phyloP scores from a whole-genome alignment of 2,113 vertebrate genomes.

The Rhabdomys dilectus region DNA sequence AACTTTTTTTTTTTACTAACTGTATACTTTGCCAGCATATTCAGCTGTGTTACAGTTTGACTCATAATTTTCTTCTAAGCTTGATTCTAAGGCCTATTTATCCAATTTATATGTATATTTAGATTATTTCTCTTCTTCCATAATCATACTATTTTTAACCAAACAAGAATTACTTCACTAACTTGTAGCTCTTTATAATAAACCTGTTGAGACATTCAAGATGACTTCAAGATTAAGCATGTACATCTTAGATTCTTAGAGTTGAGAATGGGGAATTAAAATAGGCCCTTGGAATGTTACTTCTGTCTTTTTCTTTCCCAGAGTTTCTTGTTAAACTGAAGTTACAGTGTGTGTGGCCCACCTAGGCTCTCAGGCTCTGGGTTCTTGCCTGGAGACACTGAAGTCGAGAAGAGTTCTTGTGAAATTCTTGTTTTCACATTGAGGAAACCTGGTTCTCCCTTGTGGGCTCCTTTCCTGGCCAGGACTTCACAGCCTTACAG shows the following conservation, averaged over 20 bases:
- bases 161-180: slow-evolving; percentile 27
- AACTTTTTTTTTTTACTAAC: background rate
- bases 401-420: background rate
- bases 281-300: background rate
- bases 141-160: slow-evolving; percentile 34
- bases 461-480: background rate
- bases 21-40: background rate
- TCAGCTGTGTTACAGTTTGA: background rate
- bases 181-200: slow-evolving; percentile 29
- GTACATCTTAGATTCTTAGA: slow-evolving; percentile 7
- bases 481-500: background rate
- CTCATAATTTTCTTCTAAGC: slow-evolving; percentile 37
- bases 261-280: slow-evolving; percentile 4
- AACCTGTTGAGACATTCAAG: background rate
- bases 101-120: slow-evolving; percentile 41
- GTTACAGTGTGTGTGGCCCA: background rate
- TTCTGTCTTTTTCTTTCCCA: slow-evolving; percentile 46
- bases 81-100: slow-evolving; percentile 1
- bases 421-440: slow-evolving; percentile 27
- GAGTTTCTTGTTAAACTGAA: slow-evolving; percentile 52
- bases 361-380: background rate
- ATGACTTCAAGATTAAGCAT: slow-evolving; percentile 18
- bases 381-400: background rate
- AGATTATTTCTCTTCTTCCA: slow-evolving; percentile 11
- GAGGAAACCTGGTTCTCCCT: background rate